Conservation (phyloP, 2,888 invertebrate genomes). For the Dorcus hopei region DNA sequence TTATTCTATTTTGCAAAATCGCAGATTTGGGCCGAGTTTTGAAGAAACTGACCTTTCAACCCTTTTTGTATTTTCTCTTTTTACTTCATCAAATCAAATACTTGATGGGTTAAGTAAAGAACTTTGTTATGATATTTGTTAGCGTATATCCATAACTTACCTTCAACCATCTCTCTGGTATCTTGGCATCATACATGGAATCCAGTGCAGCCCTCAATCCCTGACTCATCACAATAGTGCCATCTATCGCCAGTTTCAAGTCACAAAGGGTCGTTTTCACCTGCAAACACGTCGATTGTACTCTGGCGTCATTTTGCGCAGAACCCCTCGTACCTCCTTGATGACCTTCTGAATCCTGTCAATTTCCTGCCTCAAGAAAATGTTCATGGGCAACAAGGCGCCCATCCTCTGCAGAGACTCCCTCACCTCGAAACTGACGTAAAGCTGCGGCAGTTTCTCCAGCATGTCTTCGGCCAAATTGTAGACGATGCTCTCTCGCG, state of each 20-base stretch:
- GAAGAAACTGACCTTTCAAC: too few relatives aligned
- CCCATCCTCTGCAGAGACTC: constrained; percentile 91
- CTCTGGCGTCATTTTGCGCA: neutral
- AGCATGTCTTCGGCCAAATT: constrained; percentile 91
- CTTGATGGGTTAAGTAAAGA: too few relatives aligned
- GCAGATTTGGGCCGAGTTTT: too few relatives aligned
- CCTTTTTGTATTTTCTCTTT: too few relatives aligned
- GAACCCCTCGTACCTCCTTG: constrained; percentile 48
- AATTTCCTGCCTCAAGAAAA: constrained; percentile 80
- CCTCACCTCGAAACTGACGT: constrained; percentile 84
- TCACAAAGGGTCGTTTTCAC: constrained; percentile 81
- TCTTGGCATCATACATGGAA: constrained; percentile 94
- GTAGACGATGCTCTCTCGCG: constrained; percentile 89
- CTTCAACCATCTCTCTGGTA: constrained; percentile 90
- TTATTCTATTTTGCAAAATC: too few relatives aligned
- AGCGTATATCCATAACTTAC: constrained; percentile 23
- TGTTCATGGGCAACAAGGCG: constrained; percentile 90
- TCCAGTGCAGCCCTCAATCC: constrained; percentile 83
- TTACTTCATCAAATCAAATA: too few relatives aligned
- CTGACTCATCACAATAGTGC: constrained; percentile 96
- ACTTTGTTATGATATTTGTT: neutral
- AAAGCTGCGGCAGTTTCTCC: constrained; percentile 78
- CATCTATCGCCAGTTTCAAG: constrained; percentile 92
- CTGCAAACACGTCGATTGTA: constrained; percentile 35
- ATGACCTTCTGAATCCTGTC: constrained; percentile 87